Conservation (phyloP, 2,113 vertebrate genomes). For the Chroicocephalus ridibundus region DNA sequence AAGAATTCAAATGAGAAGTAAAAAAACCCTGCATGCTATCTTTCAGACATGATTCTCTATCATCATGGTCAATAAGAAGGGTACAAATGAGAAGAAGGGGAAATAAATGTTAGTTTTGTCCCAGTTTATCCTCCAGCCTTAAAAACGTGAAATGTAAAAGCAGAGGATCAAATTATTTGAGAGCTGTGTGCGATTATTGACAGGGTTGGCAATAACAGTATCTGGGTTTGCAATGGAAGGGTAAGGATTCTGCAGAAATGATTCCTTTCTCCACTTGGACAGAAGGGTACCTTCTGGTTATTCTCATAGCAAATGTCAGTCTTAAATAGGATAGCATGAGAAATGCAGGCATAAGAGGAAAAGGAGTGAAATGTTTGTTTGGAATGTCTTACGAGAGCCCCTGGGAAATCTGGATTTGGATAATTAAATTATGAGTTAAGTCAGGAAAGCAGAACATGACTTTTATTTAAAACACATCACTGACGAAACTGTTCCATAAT, state of each 20-base stretch:
- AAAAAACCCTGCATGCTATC: background rate
- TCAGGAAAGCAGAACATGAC: background rate
- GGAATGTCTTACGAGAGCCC: background rate
- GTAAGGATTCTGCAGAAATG: background rate
- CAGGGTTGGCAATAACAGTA: background rate
- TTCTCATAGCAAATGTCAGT: background rate
- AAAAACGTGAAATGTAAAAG: background rate
- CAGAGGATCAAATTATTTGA: background rate
- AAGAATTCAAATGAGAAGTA: background rate
- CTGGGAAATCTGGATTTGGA: constrained; percentile 6
- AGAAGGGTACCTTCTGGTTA: background rate
- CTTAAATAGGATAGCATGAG: background rate
- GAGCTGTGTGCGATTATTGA: background rate
- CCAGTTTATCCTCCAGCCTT: background rate
- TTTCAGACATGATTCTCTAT: background rate
- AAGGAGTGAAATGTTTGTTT: constrained; percentile 5
- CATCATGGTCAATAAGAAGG: background rate
- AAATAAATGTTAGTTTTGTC: background rate
- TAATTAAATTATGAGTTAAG: constrained; percentile 24
- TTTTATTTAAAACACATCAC: constrained; percentile 37
- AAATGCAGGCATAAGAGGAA: background rate
- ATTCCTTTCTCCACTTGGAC: background rate
- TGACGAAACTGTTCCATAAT: background rate
- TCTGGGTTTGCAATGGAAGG: background rate
- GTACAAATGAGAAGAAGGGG: background rate